A percentile compares a stretch with the other conserved stretches of the same genome.
Evolutionary conservation across 2,888 invertebrate genomes (phyloP).

Genomic region (Trypoxylon attenuatum): DNA sequence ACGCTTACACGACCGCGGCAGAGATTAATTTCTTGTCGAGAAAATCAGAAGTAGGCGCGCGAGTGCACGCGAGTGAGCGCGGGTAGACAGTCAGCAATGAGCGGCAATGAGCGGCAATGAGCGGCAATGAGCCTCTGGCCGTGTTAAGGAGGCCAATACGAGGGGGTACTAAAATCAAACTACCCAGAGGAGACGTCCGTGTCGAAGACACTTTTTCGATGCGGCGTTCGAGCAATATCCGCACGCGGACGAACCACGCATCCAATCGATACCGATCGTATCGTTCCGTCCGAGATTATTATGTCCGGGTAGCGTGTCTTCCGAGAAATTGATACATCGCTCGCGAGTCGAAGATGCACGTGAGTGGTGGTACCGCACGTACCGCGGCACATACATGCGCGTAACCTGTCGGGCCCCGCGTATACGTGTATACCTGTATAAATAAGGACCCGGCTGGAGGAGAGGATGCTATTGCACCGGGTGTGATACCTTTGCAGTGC

Average conservation of each 20-base stretch:
- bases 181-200: background rate
- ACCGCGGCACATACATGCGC: constrained; percentile 7
- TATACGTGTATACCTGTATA: background rate
- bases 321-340: constrained; percentile 53
- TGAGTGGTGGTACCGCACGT: no score
- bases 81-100: no score
- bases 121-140: no score
- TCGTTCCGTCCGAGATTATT: constrained; percentile 39
- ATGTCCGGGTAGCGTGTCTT: constrained; percentile 47
- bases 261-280: constrained; percentile 43
- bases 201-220: background rate
- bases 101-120: no score
- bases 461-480: no score
- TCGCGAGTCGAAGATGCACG: constrained; percentile 14
- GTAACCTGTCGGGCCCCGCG: no score
- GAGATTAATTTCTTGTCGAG: no score
- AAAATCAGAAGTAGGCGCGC: no score
- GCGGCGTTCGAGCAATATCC: constrained; percentile 29
- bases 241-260: constrained; percentile 18
- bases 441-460: background rate
- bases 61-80: no score
- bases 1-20: no score
- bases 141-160: no score
- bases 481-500: constrained; percentile 49
- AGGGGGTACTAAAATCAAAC: no score